Percentiles rank a stretch among this genome's conserved stretches.
Conservation (phyloP, 2,797 vertebrate species). For the Miichthys miiuy region DNA sequence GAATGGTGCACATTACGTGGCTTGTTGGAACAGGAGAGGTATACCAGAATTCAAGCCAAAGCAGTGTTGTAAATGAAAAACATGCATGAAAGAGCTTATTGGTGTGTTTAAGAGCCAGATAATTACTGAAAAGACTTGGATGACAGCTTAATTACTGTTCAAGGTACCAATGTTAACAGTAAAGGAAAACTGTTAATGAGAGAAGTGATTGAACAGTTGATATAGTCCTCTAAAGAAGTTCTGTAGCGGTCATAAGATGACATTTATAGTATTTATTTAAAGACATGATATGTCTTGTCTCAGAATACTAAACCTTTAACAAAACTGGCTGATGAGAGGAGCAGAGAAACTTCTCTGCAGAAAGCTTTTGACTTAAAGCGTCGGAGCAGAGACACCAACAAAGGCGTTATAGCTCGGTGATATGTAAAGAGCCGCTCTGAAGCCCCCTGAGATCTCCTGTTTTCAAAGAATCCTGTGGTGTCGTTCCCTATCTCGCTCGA, state of each 20-base stretch:
- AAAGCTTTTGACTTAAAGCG: slow-evolving; percentile 26
- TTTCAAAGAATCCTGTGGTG: slow-evolving; percentile 88
- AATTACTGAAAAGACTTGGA: not conserved
- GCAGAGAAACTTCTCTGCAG: slow-evolving; percentile 21
- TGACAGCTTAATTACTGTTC: not conserved
- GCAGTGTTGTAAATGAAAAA: not conserved
- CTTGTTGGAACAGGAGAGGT: not conserved
- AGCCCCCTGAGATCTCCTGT: slow-evolving; percentile 84
- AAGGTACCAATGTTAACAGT: not conserved
- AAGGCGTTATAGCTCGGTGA: slow-evolving; percentile 38
- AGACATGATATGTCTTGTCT: not conserved
- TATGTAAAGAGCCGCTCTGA: slow-evolving; percentile 59
- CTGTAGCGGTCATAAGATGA: not conserved
- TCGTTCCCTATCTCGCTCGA: slow-evolving; percentile 68
- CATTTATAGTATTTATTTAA: too few species aligned
- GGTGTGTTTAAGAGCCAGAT: not conserved
- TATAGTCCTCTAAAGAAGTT: not conserved
- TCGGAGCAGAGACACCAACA: slow-evolving; percentile 56
- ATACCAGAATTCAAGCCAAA: not conserved
- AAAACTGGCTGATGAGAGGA: not conserved
- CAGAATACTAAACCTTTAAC: not conserved
- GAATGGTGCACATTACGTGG: not conserved
- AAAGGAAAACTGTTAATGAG: not conserved
- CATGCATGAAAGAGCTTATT: not conserved
- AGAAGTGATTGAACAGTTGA: not conserved